Evolutionary conservation across 2,797 vertebrate species (phyloP), one percentile per base, ranked within the genome.

Genomic region (Nyctalus aviator): DNA sequence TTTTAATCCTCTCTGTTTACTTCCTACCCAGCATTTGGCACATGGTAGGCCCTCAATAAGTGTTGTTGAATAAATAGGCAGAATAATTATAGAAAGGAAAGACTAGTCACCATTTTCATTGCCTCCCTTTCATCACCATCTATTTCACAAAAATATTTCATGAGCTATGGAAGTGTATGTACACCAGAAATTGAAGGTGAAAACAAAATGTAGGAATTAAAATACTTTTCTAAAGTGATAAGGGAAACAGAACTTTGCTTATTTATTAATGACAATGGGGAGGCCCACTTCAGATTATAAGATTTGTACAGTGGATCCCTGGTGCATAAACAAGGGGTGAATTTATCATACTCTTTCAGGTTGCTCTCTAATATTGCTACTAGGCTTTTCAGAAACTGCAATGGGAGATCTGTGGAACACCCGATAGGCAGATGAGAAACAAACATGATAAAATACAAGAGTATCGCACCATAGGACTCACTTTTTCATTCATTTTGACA

Each of bases 401-500:
- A 0, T 21, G 35, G 79, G 92, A 97, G 59, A 72, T 44, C 66
- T 27, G 25, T 46, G 46, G 84, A 94, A 79, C 64, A 92, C 55
- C 27, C 0, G 11, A 81, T 53, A 87, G 83, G 86, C 76, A 94
- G 76, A 95, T 75, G 76, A 95, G 88, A 94, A 93, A 89, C 92
- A 95, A 95, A 92, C n/a, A 76, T 92, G 93, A 96, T 95, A 92
- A 97, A 96, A 88, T 81, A 84, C 83, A 86, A 82, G 82, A 79
- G 50, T 62, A 82, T 15, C 30, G 79, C 25, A 92, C 68, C 20
- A 0, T 2, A 71, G 86, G 75, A 84, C 35, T 95, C 92, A 94
- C 69, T 94, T 97, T 97, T 93, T 96, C 93, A 96, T 91, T 93
- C 72, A 89, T 86, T 88, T 90, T 95, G 94, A 97, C 95, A 95